phyloP scores from a whole-genome alignment of 2,888 invertebrate species.

The Melieria omissa region DNA sequence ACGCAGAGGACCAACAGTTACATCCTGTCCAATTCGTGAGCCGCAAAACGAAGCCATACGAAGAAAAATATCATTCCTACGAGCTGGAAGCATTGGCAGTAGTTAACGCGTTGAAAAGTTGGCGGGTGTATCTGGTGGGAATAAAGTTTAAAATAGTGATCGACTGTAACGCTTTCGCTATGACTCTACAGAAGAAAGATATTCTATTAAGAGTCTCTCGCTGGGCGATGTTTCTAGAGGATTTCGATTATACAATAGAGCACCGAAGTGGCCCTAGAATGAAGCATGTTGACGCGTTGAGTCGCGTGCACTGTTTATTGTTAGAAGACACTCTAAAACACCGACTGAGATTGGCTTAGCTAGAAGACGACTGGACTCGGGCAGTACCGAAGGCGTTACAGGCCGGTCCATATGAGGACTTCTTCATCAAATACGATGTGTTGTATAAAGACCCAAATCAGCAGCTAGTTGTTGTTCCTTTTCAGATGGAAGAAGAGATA shows the following conservation, averaged over 20 bases:
- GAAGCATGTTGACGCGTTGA: no score
- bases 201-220: no score
- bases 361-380: constrained; percentile 29
- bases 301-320: no score
- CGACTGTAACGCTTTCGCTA: constrained; percentile 55
- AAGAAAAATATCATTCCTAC: constrained; percentile 55
- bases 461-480: constrained; percentile 55
- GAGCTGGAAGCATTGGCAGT: constrained; percentile 59
- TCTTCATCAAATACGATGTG: constrained; percentile 33
- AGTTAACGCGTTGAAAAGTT: constrained; percentile 55
- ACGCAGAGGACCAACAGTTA: constrained; percentile 46
- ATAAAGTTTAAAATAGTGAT: constrained; percentile 54
- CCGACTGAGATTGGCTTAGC: constrained; percentile 17
- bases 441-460: no score
- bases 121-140: constrained; percentile 55
- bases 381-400: constrained; percentile 32
- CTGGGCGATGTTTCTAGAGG: no score
- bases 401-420: constrained; percentile 32
- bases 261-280: no score
- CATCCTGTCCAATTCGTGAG: constrained; percentile 57
- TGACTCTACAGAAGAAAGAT: no score
- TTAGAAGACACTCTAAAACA: constrained; percentile 11
- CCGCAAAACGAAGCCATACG: constrained; percentile 49
- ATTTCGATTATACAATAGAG: no score
- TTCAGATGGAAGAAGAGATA: constrained; percentile 52